Evolutionary conservation across 1,140 invertebrate species (phyloP), one percentile per base, ranked within the genome.

Genomic region (Limonius californicus): DNA sequence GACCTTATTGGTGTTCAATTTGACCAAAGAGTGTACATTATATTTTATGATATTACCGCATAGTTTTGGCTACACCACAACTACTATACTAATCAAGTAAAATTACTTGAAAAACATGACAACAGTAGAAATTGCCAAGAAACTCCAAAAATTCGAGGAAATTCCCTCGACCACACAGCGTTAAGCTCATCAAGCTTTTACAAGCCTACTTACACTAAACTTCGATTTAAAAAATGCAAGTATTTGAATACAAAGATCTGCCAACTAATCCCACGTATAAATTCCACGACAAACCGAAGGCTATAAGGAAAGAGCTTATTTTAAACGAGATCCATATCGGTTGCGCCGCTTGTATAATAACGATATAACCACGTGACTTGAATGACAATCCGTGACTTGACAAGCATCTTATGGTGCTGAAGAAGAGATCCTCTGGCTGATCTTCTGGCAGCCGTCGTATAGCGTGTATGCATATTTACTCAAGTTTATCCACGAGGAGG

Each of bases 301-400:
- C 19, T 9, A 50, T 50, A 50, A 50, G 45, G 45, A 50, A 39
- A 39, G 35, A 39, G 35, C 35, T 39, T 39, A 39, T 39, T 39
- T 11, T 39, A 50, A 21, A 50, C 45, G 19, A 50, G 45, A 50
- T 50, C 19, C 16, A 21, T 50, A 50, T 50, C 45, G 45, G 19
- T 7, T 50, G 61, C 53, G 20, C 32, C 57, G 57, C 27, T 50
- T 55, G 62, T 60, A 60, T 62, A 62, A 65, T 65, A 65, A 65
- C 58, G 59, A 65, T 65, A 65, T 65, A 45, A 65, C 63, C 63
- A 65, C 63, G 59, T 65, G 63, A 65, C 54, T 19, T 21, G 59
- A 62, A 61, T 65, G 63, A 65, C 63, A 65, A 65, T 65, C 54
- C 63, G 63, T 65, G 63, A 65, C 63, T 61, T 43, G 59, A 65